These are phyloP conservation scores for Oreochromis aureus DNA, from an alignment of 2,113 vertebrate genomes.

Conservation along the genomic window DNA sequence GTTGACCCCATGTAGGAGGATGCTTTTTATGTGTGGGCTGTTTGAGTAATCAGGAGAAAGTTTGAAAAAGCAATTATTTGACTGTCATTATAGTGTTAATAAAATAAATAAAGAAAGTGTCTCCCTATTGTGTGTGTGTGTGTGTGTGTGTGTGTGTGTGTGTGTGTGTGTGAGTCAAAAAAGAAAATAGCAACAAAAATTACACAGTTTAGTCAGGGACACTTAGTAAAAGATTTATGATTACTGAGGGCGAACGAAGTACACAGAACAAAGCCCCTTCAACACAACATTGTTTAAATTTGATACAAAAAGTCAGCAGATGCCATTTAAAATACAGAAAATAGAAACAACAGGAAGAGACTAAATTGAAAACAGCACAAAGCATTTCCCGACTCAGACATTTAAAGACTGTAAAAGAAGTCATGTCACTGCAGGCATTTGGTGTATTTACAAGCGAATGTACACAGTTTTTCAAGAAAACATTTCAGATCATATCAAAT, in stretches of 20 bases:
- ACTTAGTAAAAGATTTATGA: not conserved
- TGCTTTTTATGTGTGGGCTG: slow-evolving; percentile 21
- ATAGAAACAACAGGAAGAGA: not conserved
- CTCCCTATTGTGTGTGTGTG: not conserved
- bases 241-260: not conserved
- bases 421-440: not conserved
- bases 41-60: not conserved
- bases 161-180: not conserved
- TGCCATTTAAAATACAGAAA: not conserved
- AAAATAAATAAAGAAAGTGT: not conserved
- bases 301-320: not conserved
- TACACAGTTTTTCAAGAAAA: not conserved
- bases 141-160: not conserved
- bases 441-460: not conserved
- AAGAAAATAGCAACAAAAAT: not conserved
- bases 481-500: not conserved
- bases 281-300: not conserved
- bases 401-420: not conserved
- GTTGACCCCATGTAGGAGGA: not conserved
- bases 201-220: not conserved
- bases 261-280: not conserved
- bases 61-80: not conserved
- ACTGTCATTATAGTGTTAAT: not conserved
- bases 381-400: not conserved
- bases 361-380: not conserved